Evolutionary conservation across 2,797 vertebrate genomes (phyloP).

Genomic region (Cryptoprocta ferox): DNA sequence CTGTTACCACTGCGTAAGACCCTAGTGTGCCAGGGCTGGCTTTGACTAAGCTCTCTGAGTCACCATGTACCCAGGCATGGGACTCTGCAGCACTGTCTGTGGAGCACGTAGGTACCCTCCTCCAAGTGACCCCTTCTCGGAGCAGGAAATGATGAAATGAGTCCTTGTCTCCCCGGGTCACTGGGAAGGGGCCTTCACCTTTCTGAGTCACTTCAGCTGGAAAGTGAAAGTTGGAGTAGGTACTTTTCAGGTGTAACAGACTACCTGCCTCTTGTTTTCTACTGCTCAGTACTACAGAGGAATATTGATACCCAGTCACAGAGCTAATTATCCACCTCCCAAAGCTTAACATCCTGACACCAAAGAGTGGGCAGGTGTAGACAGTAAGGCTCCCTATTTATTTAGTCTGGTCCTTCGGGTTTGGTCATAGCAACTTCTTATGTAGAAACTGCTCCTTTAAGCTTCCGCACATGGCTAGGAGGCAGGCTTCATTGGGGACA

Average conservation of each 20-base stretch:
- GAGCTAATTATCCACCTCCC: neutral
- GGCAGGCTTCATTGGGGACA: neutral
- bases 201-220: neutral
- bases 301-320: neutral
- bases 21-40: neutral
- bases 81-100: neutral
- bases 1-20: neutral
- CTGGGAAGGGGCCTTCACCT: neutral
- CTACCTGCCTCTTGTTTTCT: neutral
- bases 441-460: neutral
- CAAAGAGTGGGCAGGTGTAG: neutral
- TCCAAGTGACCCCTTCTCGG: neutral
- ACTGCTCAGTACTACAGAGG: neutral
- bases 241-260: neutral
- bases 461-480: neutral
- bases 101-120: neutral
- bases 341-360: neutral
- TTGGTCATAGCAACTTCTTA: neutral
- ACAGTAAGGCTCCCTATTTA: neutral
- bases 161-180: neutral
- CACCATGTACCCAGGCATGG: neutral
- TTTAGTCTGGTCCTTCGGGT: neutral
- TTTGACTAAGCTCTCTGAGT: neutral
- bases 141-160: neutral
- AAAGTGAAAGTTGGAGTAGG: neutral